phyloP scores from a whole-genome alignment of 2,797 vertebrate genomes.

The Bryconaethiops microstoma region DNA sequence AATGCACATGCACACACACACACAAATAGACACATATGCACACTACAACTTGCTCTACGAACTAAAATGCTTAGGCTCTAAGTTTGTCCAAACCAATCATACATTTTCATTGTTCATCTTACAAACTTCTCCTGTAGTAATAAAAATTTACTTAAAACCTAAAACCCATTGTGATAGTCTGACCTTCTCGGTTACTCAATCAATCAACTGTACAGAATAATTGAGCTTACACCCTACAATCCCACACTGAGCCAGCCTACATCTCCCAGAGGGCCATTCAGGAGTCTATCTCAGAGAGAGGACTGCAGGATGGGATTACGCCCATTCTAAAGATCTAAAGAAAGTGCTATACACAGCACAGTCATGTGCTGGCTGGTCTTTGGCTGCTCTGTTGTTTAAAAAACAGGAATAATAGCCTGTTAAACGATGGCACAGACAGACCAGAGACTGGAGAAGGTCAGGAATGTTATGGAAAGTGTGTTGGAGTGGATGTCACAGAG shows the following conservation, averaged over 20 bases:
- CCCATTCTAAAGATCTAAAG: slow-evolving; percentile 44
- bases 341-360: slow-evolving; percentile 16
- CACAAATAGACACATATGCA: too few species aligned
- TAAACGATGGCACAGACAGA: slow-evolving; percentile 25
- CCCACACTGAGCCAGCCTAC: slow-evolving; percentile 12
- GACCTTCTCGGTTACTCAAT: neutral
- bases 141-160: neutral
- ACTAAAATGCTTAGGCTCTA: neutral
- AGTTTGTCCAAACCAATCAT: neutral
- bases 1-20: slow-evolving; percentile 18
- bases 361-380: slow-evolving; percentile 2
- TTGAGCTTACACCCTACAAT: slow-evolving; percentile 6
- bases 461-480: neutral
- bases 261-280: slow-evolving; percentile 44
- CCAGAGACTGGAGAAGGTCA: neutral
- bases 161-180: neutral
- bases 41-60: slow-evolving; percentile 28
- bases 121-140: neutral
- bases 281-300: slow-evolving; percentile 8
- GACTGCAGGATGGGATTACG: slow-evolving; percentile 47
- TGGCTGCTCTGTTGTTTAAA: slow-evolving; percentile 9
- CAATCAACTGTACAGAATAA: slow-evolving; percentile 4
- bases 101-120: neutral
- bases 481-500: neutral
- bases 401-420: slow-evolving; percentile 3